These are phyloP conservation scores for Chironomus tepperi DNA, from an alignment of 1,140 invertebrate species.

Conservation along the genomic window DNA sequence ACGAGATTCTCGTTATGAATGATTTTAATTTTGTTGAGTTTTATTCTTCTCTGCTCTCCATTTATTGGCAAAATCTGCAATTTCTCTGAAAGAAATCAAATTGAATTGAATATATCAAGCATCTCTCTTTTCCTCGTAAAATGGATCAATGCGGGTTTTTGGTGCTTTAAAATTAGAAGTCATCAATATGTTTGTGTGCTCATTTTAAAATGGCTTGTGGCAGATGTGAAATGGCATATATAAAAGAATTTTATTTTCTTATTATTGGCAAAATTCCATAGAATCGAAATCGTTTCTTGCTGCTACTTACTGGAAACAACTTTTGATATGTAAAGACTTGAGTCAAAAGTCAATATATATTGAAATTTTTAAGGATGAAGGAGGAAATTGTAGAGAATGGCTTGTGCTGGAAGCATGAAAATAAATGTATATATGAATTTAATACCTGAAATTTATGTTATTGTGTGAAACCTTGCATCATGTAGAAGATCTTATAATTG, in stretches of 20 bases:
- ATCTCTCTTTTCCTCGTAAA: not conserved
- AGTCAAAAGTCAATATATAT: too few species aligned
- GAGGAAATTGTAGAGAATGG: too few species aligned
- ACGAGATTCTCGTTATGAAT: slow-evolving; percentile 8
- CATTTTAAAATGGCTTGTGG: not conserved
- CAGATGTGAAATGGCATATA: not conserved
- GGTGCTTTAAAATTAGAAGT: not conserved
- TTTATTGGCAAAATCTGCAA: not conserved
- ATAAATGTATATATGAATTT: too few species aligned
- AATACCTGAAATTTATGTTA: too few species aligned
- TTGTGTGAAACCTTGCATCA: too few species aligned
- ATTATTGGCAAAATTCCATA: not conserved
- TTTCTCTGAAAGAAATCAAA: not conserved
- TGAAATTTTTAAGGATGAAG: too few species aligned
- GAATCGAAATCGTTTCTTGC: not conserved
- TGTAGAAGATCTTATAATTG: too few species aligned
- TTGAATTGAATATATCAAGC: not conserved
- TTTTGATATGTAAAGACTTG: too few species aligned
- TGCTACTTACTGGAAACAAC: not conserved
- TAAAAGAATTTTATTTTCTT: not conserved
- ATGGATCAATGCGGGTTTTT: slow-evolving; percentile 6
- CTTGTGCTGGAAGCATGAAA: too few species aligned
- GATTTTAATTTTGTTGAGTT: not conserved
- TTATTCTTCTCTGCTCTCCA: not conserved
- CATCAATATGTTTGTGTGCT: not conserved